Percentiles rank a stretch among this genome's conserved stretches.
phyloP scores from a whole-genome alignment of 2,797 vertebrate species.

The Schizopygopsis malacanthus region DNA sequence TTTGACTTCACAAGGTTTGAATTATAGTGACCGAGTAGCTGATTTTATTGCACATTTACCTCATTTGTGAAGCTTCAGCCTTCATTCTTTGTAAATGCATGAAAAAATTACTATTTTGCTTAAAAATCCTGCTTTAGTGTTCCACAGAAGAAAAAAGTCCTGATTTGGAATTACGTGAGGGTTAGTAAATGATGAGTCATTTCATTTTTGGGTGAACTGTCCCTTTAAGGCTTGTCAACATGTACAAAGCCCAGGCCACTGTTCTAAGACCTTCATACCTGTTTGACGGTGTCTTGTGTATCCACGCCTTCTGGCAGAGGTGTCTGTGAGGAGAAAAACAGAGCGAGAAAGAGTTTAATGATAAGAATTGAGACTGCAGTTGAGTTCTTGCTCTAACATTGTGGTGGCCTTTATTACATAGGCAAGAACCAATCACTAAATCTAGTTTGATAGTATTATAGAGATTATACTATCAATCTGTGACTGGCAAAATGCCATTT shows the following conservation, averaged over 20 bases:
- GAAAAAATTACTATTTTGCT: background rate
- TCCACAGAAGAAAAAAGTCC: background rate
- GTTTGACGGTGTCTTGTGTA: slow-evolving; percentile 83
- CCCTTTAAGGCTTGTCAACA: background rate
- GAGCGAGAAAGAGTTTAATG: slow-evolving; percentile 2
- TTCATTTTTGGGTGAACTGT: background rate
- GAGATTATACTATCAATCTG: background rate
- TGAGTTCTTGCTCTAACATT: background rate
- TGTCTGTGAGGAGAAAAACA: slow-evolving; percentile 78
- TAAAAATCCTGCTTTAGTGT: background rate
- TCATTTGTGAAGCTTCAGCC: background rate
- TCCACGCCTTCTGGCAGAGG: slow-evolving; percentile 84
- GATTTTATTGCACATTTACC: background rate
- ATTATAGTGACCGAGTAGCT: background rate
- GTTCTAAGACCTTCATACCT: slow-evolving; percentile 78
- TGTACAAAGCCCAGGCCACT: background rate
- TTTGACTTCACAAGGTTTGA: background rate
- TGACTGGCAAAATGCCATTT: background rate
- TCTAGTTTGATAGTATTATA: slow-evolving; percentile 9
- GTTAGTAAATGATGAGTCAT: background rate
- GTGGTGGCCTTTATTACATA: background rate
- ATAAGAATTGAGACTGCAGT: background rate
- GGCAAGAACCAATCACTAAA: background rate
- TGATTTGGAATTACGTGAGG: background rate
- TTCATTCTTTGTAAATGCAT: background rate